Conservation (phyloP, 1,140 invertebrate species). For the Diplogasteroides magnus region DNA sequence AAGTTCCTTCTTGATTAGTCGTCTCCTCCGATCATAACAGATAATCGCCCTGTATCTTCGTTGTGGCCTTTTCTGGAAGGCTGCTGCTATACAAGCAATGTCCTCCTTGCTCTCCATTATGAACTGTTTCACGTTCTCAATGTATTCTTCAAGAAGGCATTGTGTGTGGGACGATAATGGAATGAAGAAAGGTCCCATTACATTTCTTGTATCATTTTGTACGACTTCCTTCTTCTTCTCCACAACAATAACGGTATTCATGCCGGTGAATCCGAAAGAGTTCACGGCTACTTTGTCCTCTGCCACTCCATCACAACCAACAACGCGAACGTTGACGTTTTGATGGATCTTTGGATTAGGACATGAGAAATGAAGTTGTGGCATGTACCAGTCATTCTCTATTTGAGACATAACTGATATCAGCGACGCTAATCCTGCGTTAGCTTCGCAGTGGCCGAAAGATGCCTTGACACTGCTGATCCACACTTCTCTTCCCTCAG, state of each 20-base stretch:
- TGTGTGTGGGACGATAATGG: background rate
- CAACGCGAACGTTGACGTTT: constrained; percentile 9
- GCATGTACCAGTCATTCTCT: constrained; percentile 14
- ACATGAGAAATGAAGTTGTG: constrained; percentile 35
- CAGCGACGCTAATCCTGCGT: constrained; percentile 35
- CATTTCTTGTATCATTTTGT: too few relatives aligned
- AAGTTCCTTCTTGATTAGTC: too few relatives aligned
- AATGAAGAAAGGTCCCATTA: background rate
- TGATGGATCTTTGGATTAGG: constrained; percentile 28
- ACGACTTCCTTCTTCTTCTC: constrained; percentile 2
- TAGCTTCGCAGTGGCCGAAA: constrained; percentile 41
- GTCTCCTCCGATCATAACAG: too few relatives aligned
- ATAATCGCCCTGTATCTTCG: constrained; percentile 10
- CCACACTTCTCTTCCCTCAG: background rate
- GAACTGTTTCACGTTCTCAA: constrained; percentile 16
- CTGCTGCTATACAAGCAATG: constrained; percentile 3
- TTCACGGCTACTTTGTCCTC: constrained; percentile 33
- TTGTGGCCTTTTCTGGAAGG: constrained; percentile 9
- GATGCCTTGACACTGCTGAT: constrained; percentile 25
- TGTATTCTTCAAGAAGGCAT: background rate
- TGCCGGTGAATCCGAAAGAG: constrained; percentile 48
- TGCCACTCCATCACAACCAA: constrained; percentile 27
- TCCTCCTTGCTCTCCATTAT: background rate
- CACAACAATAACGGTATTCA: constrained; percentile 32
- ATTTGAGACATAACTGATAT: constrained; percentile 26